phyloP scores from a whole-genome alignment of 2,888 invertebrate genomes.

The Himalopsyche japonica region DNA sequence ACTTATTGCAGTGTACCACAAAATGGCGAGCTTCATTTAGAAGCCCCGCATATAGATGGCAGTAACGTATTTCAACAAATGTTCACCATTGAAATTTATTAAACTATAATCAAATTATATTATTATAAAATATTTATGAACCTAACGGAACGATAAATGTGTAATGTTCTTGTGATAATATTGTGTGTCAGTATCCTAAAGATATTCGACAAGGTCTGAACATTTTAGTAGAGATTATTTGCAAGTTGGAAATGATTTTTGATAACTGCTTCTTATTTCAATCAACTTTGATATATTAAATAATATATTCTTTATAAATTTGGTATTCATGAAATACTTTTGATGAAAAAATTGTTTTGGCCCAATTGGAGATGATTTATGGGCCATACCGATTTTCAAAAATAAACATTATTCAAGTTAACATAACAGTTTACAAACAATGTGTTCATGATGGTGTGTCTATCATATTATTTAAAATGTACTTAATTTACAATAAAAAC shows the following conservation, averaged over 20 bases:
- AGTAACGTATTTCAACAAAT: background rate
- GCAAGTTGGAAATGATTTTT: background rate
- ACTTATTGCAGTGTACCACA: background rate
- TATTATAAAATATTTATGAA: background rate
- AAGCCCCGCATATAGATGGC: background rate
- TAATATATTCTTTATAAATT: too few species aligned
- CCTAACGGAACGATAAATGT: background rate
- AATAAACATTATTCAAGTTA: too few species aligned
- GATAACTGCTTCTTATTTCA: background rate
- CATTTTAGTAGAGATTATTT: background rate
- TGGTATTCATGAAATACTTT: too few species aligned
- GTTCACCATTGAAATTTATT: background rate
- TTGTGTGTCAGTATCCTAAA: background rate
- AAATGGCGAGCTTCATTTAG: conserved; percentile 6
- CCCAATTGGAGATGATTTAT: too few species aligned
- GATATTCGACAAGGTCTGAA: background rate
- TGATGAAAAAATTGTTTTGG: too few species aligned
- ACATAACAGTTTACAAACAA: too few species aligned
- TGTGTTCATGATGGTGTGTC: too few species aligned
- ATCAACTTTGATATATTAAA: background rate
- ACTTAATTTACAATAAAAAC: too few species aligned
- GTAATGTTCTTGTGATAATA: background rate
- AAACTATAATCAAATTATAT: background rate
- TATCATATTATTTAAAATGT: too few species aligned
- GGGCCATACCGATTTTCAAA: too few species aligned